These are phyloP conservation scores for Myioborus melanocephalus DNA, from an alignment of 2,797 vertebrate species.

Conservation along the genomic window DNA sequence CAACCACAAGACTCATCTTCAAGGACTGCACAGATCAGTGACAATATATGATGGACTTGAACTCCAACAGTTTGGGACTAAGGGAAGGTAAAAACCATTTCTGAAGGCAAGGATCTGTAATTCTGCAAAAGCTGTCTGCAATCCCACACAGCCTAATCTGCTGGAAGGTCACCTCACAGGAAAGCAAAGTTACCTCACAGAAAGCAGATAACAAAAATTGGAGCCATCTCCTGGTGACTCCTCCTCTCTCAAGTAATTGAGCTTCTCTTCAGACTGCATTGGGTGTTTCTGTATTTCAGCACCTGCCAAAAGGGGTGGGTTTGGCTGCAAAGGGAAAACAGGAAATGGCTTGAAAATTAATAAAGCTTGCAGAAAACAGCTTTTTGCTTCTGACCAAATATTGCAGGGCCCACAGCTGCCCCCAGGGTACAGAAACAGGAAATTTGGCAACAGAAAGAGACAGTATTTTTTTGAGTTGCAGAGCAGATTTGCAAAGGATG, in stretches of 20 bases:
- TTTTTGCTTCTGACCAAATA: slow-evolving; percentile 22
- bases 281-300: background rate
- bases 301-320: slow-evolving; percentile 54
- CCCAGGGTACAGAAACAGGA: background rate
- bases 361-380: slow-evolving; percentile 62
- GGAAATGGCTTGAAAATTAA: slow-evolving; percentile 67
- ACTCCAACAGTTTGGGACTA: background rate
- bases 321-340: slow-evolving; percentile 64
- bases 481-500: background rate
- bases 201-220: background rate
- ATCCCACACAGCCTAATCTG: background rate
- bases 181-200: background rate
- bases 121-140: background rate
- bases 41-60: background rate
- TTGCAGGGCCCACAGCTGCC: background rate
- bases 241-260: background rate
- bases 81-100: background rate
- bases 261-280: background rate
- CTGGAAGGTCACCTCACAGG: background rate
- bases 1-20: fast-evolving
- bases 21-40: fast-evolving
- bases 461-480: background rate
- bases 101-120: background rate
- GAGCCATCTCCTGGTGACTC: background rate
- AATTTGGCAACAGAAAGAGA: background rate